Base-by-base conservation (phyloP, 2,888 invertebrate species). In the Polylopha cassiicola region DNA sequence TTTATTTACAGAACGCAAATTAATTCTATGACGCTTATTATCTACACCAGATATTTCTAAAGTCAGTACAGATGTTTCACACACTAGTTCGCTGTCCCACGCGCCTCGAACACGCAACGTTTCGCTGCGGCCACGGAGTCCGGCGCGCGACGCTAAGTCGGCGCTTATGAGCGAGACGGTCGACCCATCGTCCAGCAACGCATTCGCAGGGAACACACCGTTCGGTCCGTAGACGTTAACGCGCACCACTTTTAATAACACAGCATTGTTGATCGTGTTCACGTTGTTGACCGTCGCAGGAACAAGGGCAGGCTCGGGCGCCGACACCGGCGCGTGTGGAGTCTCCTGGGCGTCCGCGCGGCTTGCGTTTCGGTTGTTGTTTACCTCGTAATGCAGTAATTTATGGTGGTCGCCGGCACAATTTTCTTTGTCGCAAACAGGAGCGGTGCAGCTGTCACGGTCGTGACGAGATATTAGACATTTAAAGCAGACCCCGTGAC, bases 131-230 rank as follows among this genome's bases (percentile, higher is more conserved):
- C 58, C 58, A 17, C 32, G 32, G 14, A 55, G 21, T 0, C 49
- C 51, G 1, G 39, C 39, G 7, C 38, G 41, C 15, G 18, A 16
- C 16, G 47, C 50, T 1, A 54, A 33, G 7, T 14, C 14, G 1
- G 16, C 20, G 24, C 46, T 47, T 18, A 57, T 47, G n/a, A 57
- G 11, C 2, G 48, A 37, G 6, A 58, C 50, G 2, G 52, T 51
- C 1, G 56, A 48, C 1, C 53, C 59, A 18, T 54, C 54, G 24
- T 58, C 57, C 1, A 55, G 37, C 2, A 56, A 34, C 7, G 54
- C 56, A 15, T n/a, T 31, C 2, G 43, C 13, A 8, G 24, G 31
- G 0, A 50, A 4, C 2, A 21, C 28, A 24, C 54, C 49, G 7
- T 50, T 46, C 13, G 49, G 51, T 13, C 53, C 54, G 4, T 39